Evolutionary conservation across 2,888 invertebrate species (phyloP), one percentile per base, ranked within the genome.

Genomic region (Thumatha senex): DNA sequence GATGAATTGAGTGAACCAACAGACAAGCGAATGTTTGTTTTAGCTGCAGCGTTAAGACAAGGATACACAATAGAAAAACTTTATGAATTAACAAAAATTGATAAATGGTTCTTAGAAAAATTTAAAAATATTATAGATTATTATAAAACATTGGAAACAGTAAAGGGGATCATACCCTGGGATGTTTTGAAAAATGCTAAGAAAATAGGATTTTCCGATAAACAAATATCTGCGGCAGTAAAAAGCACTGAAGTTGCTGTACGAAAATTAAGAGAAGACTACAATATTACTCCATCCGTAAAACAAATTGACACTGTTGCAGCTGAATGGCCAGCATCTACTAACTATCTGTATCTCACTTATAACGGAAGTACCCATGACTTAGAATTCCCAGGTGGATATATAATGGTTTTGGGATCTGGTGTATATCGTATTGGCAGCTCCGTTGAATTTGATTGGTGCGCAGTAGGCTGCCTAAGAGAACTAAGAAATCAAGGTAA

Each of bases 371-470:
- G 80, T 0, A 92, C 93, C 30, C 96, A 98, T 80, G 98, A 99
- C 76, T 80, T 98, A 39, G 90, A 93, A n/a, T 97, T 97, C 69
- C 94, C 95, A 0, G 96, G 96, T 11, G 94, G 95, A 44, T 95
- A 94, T 68, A 94, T 93, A 0, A 97, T 98, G 94, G 98, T 98
- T 2, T 94, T 98, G 41, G 98, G 98, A 24, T 98, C 98, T 5
- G 98, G 98, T 7, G 98, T 99, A 0, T 99, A 99, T 76, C 94
- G 99, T 51, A 99, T 99, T 63, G 99, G 98, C n/a, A 98, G 98
- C 78, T 99, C 99, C 0, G 99, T 99, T 7, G 99, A 99, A 88
- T 99, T 99, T 84, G 99, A 99, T 89, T 99, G 99, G 96, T 99
- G 99, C 80, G 99, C 99, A 13, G 99, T 99, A 0, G 97, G 98